Percentiles rank a stretch among this genome's conserved stretches.
Conservation (phyloP, 1,140 invertebrate species). For the Drosophila parabipectinata region DNA sequence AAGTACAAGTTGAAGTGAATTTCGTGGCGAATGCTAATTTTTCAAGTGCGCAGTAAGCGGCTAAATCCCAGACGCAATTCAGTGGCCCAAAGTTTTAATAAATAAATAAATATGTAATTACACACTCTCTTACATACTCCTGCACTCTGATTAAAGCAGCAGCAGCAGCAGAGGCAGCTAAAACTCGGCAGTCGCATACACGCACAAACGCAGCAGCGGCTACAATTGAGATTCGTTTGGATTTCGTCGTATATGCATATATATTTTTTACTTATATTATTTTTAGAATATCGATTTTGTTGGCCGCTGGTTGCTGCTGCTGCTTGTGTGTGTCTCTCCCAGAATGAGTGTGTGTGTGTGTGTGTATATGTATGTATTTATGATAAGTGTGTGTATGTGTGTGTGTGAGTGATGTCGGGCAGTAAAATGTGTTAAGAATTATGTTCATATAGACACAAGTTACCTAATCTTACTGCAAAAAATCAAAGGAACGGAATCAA, state of each 20-base stretch:
- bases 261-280: slow-evolving; percentile 82
- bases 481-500: slow-evolving; percentile 35
- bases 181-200: not conserved
- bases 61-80: slow-evolving; percentile 42
- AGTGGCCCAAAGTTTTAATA: slow-evolving; percentile 60
- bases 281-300: slow-evolving; percentile 83
- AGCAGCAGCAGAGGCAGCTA: not conserved
- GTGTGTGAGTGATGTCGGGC: slow-evolving; percentile 4
- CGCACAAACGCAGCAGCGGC: not conserved
- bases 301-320: slow-evolving; percentile 47
- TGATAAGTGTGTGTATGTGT: slow-evolving; percentile 50
- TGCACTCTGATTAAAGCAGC: not conserved
- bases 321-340: slow-evolving; percentile 42
- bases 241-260: slow-evolving; percentile 67
- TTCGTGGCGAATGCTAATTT: slow-evolving; percentile 57
- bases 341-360: slow-evolving; percentile 41
- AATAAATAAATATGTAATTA: slow-evolving; percentile 71
- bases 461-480: slow-evolving; percentile 75
- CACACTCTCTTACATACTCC: slow-evolving; percentile 16
- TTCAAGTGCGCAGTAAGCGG: slow-evolving; percentile 73
- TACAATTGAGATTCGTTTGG: slow-evolving; percentile 50
- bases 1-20: slow-evolving; percentile 22
- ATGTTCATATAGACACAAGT: slow-evolving; percentile 77
- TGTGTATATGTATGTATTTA: slow-evolving; percentile 41
- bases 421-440: slow-evolving; percentile 78